Evolutionary conservation across 2,113 vertebrate species (phyloP).

Genomic region (Crotalus tigris): DNA sequence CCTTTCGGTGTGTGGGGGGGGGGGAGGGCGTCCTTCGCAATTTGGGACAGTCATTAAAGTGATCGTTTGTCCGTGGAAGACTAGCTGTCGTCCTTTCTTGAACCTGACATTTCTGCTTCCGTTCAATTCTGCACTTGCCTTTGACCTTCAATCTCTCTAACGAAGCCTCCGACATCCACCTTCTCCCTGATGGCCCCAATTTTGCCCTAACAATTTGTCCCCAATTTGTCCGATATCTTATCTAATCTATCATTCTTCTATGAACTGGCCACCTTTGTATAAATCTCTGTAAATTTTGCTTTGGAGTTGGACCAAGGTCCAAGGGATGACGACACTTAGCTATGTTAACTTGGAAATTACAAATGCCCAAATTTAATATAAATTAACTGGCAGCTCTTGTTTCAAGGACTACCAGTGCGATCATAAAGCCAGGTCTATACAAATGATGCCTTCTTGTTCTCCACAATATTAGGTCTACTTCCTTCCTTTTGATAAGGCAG

Average conservation of each 20-base stretch:
- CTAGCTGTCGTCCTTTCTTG: no score
- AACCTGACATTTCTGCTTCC: not conserved
- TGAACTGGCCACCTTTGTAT: not conserved
- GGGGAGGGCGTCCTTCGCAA: no score
- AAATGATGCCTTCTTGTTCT: not conserved
- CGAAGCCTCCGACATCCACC: no score
- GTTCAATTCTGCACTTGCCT: not conserved
- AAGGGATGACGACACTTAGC: not conserved
- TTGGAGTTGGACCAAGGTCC: not conserved
- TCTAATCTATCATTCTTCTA: no score
- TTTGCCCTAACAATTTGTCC: not conserved
- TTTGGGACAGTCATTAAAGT: no score
- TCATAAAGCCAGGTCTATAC: conserved; percentile 15
- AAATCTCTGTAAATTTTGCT: not conserved
- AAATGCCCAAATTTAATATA: not conserved
- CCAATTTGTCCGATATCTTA: not conserved
- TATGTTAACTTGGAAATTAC: not conserved
- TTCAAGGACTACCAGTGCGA: not conserved
- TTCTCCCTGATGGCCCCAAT: no score
- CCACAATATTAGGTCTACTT: fast-evolving
- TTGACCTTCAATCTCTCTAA: not conserved
- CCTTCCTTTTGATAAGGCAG: conserved; percentile 1
- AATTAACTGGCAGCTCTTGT: not conserved
- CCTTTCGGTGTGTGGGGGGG: not conserved
- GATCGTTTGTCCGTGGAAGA: no score